Base-by-base conservation (phyloP, 37 sponge, comb jelly and placozoan species). In the Beroe forskalii region DNA sequence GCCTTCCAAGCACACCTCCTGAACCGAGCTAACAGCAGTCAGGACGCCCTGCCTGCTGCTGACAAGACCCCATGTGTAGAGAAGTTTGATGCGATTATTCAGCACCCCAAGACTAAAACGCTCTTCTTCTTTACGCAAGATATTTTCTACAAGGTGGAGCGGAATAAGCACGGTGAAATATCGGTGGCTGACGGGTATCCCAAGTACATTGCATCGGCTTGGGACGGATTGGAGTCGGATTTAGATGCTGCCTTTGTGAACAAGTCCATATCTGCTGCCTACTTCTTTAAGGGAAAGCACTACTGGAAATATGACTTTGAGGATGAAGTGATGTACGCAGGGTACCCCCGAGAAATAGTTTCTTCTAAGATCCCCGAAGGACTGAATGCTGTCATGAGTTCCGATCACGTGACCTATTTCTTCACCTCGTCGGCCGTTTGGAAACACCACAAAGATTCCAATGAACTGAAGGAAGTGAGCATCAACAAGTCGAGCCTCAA, bases 121-220 rank as follows among this genome's bases (percentile, higher is more conserved):
- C 55, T 80, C 55, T 80, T 42, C 48, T 80, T 80, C 55, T 44
- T 80, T 30, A 25, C 30, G 38, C 12, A 27, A 22, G 86, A 80
- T 17, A 4, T 44, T 24, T 80, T 35, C 86, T 80, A 80, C 86
- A 41, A 80, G 55, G 55, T 80, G 40, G 86, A 80, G 48, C 37
- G 86, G 42, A 38, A 43, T 44, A 80, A 43, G 35, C 44, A 38
- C 28, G 55, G 55, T 1, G 55, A 80, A 48, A 80, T 80, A 44
- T 32, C 24, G 8, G 86, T 80, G 25, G 44, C 40, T 27, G 55
- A 44, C 19, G 86, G 55, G 0, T 80, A 44, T 23, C 86, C 86
- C 12, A 80, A 80, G 86, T 44, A 80, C 55, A 44, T 80, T 1
- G 19, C 86, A 1, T 43, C 40, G 1, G 86, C 24, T 23, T 80